These are phyloP conservation scores for Hippoglossus stenolepis DNA, from an alignment of 2,113 vertebrate species.

Conservation along the genomic window DNA sequence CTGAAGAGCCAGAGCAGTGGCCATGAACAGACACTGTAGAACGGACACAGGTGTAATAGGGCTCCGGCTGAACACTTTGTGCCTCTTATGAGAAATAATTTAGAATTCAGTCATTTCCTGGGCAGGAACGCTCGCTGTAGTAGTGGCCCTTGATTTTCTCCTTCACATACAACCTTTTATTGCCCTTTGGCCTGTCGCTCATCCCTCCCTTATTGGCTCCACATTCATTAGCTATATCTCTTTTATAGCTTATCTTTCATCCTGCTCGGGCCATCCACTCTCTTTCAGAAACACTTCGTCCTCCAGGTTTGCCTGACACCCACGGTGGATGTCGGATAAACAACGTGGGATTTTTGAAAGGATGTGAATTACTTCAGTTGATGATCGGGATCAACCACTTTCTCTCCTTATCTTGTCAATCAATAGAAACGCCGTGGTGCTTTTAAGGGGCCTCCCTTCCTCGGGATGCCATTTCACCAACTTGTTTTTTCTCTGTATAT, in stretches of 20 bases:
- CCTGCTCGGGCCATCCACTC: background rate
- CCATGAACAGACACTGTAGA: slow-evolving; percentile 6
- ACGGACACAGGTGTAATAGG: background rate
- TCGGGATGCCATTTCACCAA: slow-evolving; percentile 64
- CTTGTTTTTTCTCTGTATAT: slow-evolving; percentile 65
- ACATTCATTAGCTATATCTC: slow-evolving; percentile 18
- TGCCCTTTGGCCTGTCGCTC: slow-evolving; percentile 18
- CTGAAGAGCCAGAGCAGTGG: slow-evolving; percentile 10
- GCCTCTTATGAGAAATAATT: slow-evolving; percentile 26
- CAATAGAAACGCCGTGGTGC: slow-evolving; percentile 54
- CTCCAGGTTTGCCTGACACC: slow-evolving; percentile 38
- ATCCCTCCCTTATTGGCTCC: slow-evolving; percentile 10
- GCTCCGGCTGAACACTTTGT: slow-evolving; percentile 3
- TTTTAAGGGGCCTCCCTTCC: slow-evolving; percentile 56
- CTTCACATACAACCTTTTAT: slow-evolving; percentile 13
- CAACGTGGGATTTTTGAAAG: slow-evolving; percentile 45
- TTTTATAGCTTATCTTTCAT: slow-evolving; percentile 4
- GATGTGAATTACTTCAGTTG: slow-evolving; percentile 54
- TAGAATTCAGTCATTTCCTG: slow-evolving; percentile 28
- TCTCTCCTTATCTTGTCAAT: slow-evolving; percentile 66
- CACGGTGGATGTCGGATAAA: slow-evolving; percentile 48
- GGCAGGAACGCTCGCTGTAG: slow-evolving; percentile 18
- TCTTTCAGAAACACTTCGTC: slow-evolving; percentile 27
- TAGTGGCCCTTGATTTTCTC: slow-evolving; percentile 28
- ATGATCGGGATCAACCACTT: slow-evolving; percentile 63